These are phyloP conservation scores for Amblyornis subalaris DNA, from an alignment of 2,113 vertebrate genomes.

Conservation along the genomic window DNA sequence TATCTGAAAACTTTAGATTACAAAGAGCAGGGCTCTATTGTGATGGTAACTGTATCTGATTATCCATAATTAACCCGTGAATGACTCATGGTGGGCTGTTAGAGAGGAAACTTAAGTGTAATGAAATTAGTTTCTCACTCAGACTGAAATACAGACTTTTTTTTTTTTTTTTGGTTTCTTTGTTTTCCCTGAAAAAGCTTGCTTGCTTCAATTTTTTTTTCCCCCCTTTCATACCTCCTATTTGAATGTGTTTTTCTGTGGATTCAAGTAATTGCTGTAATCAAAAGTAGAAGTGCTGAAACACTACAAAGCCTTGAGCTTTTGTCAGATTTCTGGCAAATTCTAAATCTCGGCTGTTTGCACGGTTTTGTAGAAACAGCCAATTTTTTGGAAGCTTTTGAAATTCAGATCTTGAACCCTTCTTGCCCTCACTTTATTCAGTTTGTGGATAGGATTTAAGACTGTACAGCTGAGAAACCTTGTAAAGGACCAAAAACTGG, in stretches of 20 bases:
- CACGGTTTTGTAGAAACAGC: neutral
- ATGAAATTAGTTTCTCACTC: neutral
- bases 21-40: neutral
- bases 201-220: neutral
- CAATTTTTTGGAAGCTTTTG: neutral
- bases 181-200: neutral
- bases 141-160: neutral
- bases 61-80: constrained; percentile 30
- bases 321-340: neutral
- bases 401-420: neutral
- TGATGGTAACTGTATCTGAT: constrained; percentile 13
- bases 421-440: neutral
- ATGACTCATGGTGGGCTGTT: neutral
- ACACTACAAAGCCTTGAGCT: neutral
- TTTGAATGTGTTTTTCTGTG: neutral
- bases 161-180: neutral
- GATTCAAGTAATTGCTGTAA: neutral
- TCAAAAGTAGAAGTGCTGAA: neutral
- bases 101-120: neutral
- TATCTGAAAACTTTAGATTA: neutral
- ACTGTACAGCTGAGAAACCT: neutral
- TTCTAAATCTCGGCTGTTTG: neutral
- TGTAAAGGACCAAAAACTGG: neutral
- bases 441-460: neutral
- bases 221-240: neutral